Conservation (phyloP, 2,888 invertebrate genomes). For the Arctia plantaginis region DNA sequence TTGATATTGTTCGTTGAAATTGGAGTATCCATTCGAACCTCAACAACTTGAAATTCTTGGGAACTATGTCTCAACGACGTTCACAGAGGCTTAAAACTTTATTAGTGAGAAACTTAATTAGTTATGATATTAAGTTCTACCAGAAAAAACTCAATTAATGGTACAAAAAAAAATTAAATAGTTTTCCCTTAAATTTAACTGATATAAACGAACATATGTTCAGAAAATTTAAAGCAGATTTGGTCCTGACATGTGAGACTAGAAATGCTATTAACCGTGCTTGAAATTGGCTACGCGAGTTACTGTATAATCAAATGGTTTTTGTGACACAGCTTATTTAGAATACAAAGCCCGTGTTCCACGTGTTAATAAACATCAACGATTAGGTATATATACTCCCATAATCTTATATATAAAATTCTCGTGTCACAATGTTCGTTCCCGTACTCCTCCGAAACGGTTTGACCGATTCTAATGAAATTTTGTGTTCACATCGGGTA, state of each 20-base stretch:
- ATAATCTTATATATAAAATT: no score
- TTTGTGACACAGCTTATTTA: not conserved
- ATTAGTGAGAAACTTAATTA: conserved; percentile 13
- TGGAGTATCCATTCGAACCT: conserved; percentile 15
- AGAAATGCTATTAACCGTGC: not conserved
- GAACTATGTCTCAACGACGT: conserved; percentile 10
- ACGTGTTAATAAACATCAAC: not conserved
- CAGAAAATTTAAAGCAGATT: not conserved
- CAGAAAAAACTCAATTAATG: not conserved
- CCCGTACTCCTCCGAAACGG: no score
- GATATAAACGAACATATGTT: not conserved
- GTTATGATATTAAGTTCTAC: not conserved
- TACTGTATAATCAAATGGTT: not conserved
- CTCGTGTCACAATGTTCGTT: no score
- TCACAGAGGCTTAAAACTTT: conserved; percentile 10
- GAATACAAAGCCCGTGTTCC: not conserved
- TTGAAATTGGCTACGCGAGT: not conserved
- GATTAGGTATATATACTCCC: no score
- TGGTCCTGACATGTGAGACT: not conserved
- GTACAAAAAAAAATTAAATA: not conserved
- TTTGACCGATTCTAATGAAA: no score
- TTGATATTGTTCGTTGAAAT: conserved; percentile 12
- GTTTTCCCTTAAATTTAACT: not conserved
- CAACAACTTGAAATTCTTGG: conserved; percentile 12
- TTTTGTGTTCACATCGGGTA: no score